phyloP scores from a whole-genome alignment of 2,888 invertebrate genomes.

The Saturnia pavonia region DNA sequence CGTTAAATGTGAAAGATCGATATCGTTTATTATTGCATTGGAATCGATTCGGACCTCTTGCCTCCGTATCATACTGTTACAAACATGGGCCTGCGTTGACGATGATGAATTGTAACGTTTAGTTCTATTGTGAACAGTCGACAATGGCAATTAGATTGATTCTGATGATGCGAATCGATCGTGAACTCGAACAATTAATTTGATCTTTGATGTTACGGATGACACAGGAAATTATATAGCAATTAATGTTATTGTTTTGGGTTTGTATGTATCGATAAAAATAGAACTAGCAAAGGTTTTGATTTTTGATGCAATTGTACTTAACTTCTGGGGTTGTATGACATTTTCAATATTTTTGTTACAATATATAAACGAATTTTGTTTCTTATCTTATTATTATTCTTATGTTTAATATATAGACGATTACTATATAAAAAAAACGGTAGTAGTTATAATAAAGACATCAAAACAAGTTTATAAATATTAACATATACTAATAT shows the following conservation, averaged over 20 bases:
- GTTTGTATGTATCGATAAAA: neutral
- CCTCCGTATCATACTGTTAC: constrained; percentile 55
- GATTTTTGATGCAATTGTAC: neutral
- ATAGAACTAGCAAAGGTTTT: neutral
- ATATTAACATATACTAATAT: neutral
- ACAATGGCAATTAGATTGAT: constrained; percentile 40
- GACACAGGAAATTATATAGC: constrained; percentile 17
- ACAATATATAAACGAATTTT: neutral
- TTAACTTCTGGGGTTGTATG: neutral
- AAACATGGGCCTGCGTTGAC: constrained; percentile 52
- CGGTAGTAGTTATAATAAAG: neutral
- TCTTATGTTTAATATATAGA: neutral
- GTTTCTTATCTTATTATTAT: too few species aligned
- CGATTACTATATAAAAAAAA: neutral
- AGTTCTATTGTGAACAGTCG: constrained; percentile 51
- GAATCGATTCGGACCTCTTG: constrained; percentile 61
- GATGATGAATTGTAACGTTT: constrained; percentile 58
- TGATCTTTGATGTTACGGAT: constrained; percentile 18
- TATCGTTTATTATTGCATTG: constrained; percentile 64
- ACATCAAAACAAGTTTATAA: neutral
- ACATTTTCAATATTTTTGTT: neutral
- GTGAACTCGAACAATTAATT: constrained; percentile 19
- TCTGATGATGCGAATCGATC: constrained; percentile 21
- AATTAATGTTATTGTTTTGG: constrained; percentile 16
- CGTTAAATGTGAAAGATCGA: constrained; percentile 64